phyloP scores from a whole-genome alignment of 2,113 vertebrate species.

The Macheiramphus alcinus region DNA sequence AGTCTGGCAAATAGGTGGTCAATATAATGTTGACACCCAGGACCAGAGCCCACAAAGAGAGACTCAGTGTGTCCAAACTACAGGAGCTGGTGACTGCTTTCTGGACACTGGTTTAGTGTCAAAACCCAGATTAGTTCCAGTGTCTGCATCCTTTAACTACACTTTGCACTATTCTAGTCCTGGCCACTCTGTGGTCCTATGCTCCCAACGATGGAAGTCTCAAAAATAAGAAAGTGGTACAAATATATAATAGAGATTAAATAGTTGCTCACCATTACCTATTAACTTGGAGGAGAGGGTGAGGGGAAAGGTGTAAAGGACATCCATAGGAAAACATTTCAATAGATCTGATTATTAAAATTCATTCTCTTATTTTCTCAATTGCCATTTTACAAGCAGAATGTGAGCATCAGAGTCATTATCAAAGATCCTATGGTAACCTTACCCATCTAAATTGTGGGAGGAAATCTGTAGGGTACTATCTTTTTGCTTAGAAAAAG shows the following conservation, averaged over 20 bases:
- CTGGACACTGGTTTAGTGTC: fast-evolving
- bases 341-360: not conserved
- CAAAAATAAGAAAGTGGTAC: not conserved
- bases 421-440: not conserved
- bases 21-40: not conserved
- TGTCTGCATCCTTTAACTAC: not conserved
- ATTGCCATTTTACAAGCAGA: not conserved
- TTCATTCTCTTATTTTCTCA: not conserved
- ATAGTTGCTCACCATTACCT: not conserved
- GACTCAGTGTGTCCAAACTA: not conserved
- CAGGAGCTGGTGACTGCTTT: not conserved
- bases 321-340: not conserved
- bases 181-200: too few relatives aligned
- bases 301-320: fast-evolving
- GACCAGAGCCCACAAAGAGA: not conserved
- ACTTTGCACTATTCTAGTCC: not conserved
- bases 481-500: not conserved
- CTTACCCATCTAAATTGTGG: not conserved
- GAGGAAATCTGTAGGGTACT: not conserved
- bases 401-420: not conserved
- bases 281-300: fast-evolving
- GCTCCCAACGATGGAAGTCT: not conserved
- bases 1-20: not conserved
- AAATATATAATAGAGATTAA: not conserved
- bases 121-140: not conserved